phyloP scores from a whole-genome alignment of 2,888 invertebrate genomes.

The Allophyes oxyacanthae region DNA sequence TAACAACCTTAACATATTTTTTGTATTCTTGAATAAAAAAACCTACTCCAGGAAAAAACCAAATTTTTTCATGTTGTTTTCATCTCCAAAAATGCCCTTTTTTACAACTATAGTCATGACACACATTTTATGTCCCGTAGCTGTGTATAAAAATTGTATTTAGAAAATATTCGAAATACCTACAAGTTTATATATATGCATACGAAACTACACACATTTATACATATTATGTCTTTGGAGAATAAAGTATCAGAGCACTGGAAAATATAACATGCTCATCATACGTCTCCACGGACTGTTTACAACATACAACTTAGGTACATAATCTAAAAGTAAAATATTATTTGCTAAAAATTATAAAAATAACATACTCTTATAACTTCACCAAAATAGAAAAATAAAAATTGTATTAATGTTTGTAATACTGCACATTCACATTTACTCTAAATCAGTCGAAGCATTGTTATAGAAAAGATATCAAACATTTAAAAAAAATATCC shows the following conservation, averaged over 20 bases:
- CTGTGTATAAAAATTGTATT: conserved; percentile 65
- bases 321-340: conserved; percentile 67
- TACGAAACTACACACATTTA: conserved; percentile 58
- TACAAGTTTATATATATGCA: conserved; percentile 47
- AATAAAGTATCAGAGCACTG: conserved; percentile 69
- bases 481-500: conserved; percentile 66
- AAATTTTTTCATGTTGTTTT: no score
- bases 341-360: conserved; percentile 78
- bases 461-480: conserved; percentile 74
- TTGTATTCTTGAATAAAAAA: no score
- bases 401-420: conserved; percentile 78
- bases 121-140: conserved; percentile 59
- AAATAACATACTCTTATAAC: conserved; percentile 83
- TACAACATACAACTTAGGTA: conserved; percentile 65
- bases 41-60: no score
- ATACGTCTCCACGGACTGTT: conserved; percentile 69
- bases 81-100: no score
- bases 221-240: conserved; percentile 74
- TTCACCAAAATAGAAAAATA: conserved; percentile 82
- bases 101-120: no score
- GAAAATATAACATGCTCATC: conserved; percentile 65
- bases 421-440: conserved; percentile 86
- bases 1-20: no score
- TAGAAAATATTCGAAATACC: conserved; percentile 70
- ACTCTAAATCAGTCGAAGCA: conserved; percentile 87